Evolutionary conservation across 2,888 invertebrate species (phyloP), one percentile per base, ranked within the genome.

Genomic region (Hypolimnas misippus): DNA sequence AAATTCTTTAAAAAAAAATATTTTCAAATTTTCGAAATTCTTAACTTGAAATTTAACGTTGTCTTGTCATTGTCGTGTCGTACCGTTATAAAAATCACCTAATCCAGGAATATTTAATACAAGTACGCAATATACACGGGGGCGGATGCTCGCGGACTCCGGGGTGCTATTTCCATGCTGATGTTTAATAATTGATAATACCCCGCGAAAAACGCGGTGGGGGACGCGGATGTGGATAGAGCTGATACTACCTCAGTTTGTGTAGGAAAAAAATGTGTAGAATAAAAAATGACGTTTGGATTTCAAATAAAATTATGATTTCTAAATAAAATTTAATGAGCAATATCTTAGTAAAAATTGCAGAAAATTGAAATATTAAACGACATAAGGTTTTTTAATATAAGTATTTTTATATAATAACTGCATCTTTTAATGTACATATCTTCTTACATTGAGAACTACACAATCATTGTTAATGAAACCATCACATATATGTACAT

Each of bases 101-200:
- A 87, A 89, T 87, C 87, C 85, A 77, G 79, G 89, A 90, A 90
- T 91, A 91, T 91, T 91, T 91, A 90, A 91, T 91, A 87, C 84
- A 82, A 84, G 84, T 80, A 81, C 83, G 86, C 82, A 81, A 81
- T 84, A 82, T 86, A 84, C 83, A 75, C n/a, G n/a, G 78, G 80
- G 81, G 85, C 78, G 78, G 77, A 76, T 77, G 79, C 77, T 72
- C 79, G 77, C 79, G 86, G 87, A 89, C 90, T 87, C 91, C 71
- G 76, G 91, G 92, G 92, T 87, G 87, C 89, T 87, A 89, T 92
- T 88, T 91, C 86, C 89, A 88, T 88, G 90, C 88, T 92, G 92
- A 92, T 92, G 89, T 89, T 92, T 89, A 92, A 92, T 92, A 92
- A 92, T 92, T 92, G 92, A 92, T 92, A 92, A 92, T 92, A 86